Evolutionary conservation across 1,140 invertebrate genomes (phyloP).

Genomic region (Pachyrhynchus sulphureomaculatus): DNA sequence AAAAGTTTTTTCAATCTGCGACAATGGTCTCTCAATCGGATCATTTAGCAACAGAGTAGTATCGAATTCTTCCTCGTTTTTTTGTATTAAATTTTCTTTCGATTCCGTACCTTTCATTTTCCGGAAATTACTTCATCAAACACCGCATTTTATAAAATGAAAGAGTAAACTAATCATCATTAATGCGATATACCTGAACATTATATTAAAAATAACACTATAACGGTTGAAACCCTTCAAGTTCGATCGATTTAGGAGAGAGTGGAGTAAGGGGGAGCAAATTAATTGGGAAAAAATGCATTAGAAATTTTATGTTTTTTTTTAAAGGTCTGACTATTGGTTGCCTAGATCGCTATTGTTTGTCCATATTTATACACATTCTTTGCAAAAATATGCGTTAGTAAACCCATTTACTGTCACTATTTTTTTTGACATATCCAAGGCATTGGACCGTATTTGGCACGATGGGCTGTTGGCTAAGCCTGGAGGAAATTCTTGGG

Average conservation of each 20-base stretch:
- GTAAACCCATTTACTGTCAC: too few relatives aligned
- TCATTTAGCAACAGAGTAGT: constrained; percentile 31
- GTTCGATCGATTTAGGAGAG: constrained; percentile 22
- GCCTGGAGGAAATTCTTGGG: too few relatives aligned
- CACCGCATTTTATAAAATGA: background rate
- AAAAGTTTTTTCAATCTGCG: constrained; percentile 80
- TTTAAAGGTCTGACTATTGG: too few relatives aligned
- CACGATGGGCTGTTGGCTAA: too few relatives aligned
- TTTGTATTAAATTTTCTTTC: constrained; percentile 34
- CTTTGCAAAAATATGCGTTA: too few relatives aligned
- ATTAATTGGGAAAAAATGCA: too few relatives aligned
- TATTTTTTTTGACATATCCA: too few relatives aligned
- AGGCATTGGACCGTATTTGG: too few relatives aligned
- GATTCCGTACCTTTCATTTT: constrained; percentile 41
- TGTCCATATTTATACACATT: too few relatives aligned
- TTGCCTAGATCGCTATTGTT: too few relatives aligned
- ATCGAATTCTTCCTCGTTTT: constrained; percentile 16
- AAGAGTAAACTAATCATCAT: constrained; percentile 1
- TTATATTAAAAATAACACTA: background rate
- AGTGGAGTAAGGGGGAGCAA: too few relatives aligned
- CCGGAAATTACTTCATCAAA: background rate
- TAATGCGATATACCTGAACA: background rate
- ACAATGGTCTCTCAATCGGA: constrained; percentile 66
- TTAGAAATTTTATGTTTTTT: too few relatives aligned
- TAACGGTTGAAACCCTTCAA: constrained; percentile 11